These are phyloP conservation scores for Fissipunctia ypsillon DNA, from an alignment of 2,888 invertebrate genomes.

Conservation along the genomic window DNA sequence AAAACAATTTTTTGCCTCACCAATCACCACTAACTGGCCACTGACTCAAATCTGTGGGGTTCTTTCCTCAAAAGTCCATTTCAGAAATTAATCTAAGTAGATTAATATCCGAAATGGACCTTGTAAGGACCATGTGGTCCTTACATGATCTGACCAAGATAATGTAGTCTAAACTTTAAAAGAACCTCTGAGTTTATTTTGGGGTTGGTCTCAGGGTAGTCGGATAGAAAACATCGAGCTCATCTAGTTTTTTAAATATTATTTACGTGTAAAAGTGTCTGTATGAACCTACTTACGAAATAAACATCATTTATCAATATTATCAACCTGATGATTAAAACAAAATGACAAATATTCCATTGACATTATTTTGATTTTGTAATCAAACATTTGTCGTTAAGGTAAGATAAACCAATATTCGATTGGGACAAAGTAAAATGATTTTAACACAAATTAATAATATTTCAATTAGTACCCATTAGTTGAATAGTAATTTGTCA, in stretches of 20 bases:
- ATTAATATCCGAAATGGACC: too few relatives aligned
- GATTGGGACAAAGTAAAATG: background rate
- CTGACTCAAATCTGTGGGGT: too few relatives aligned
- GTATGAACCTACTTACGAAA: background rate
- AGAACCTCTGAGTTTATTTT: background rate
- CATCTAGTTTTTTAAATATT: background rate
- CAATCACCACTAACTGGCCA: too few relatives aligned
- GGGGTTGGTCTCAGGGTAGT: background rate
- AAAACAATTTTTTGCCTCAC: too few relatives aligned
- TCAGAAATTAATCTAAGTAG: background rate
- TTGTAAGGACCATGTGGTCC: too few relatives aligned
- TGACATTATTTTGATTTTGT: background rate
- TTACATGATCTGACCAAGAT: background rate
- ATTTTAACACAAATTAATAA: background rate
- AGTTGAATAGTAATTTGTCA: background rate
- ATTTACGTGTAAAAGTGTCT: too few relatives aligned
- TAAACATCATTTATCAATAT: background rate
- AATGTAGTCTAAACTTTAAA: too few relatives aligned
- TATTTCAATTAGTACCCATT: background rate
- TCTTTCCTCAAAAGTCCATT: background rate
- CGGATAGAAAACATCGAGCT: too few relatives aligned
- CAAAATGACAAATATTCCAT: background rate
- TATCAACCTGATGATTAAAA: background rate
- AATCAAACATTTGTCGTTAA: constrained; percentile 2
- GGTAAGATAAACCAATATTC: background rate